These are phyloP conservation scores for Spodoptera frugiperda DNA, from an alignment of 1,140 invertebrate genomes.

Conservation along the genomic window DNA sequence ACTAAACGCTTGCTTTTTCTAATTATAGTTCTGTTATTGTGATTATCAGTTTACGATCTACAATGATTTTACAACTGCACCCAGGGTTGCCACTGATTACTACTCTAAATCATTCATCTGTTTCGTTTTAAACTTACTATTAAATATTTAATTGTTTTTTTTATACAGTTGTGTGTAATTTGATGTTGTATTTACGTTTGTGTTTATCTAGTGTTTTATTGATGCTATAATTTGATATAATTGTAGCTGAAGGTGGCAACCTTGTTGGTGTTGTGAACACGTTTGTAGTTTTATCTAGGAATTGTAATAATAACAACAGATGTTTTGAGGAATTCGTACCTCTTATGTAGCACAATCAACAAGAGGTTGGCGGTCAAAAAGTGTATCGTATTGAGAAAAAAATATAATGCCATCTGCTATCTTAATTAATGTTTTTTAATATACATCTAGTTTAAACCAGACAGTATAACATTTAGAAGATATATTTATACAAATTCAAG, in stretches of 20 bases:
- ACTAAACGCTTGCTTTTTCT: constrained; percentile 47
- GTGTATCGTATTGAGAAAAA: not conserved
- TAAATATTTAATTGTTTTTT: constrained; percentile 21
- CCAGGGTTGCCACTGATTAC: constrained; percentile 29
- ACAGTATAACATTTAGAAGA: no score
- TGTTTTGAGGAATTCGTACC: constrained; percentile 12
- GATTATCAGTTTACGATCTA: constrained; percentile 47
- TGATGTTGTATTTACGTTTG: constrained; percentile 10
- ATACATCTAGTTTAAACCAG: no score
- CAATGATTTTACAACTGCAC: constrained; percentile 40
- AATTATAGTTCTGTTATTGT: constrained; percentile 48
- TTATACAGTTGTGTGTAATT: constrained; percentile 11
- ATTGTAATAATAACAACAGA: constrained; percentile 14
- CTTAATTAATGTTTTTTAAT: constrained; percentile 3
- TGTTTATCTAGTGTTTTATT: constrained; percentile 31
- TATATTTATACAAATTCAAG: no score
- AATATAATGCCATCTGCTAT: not conserved
- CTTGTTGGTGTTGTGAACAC: constrained; percentile 10
- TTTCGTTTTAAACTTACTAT: constrained; percentile 22
- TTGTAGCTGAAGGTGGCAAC: constrained; percentile 14
- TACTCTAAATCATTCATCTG: constrained; percentile 10
- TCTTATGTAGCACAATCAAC: constrained; percentile 4
- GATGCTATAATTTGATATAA: not conserved
- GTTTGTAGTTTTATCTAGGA: constrained; percentile 2
- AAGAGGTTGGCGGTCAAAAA: not conserved